Conservation (phyloP, 2,113 vertebrate genomes). For the Pluvialis apricaria region DNA sequence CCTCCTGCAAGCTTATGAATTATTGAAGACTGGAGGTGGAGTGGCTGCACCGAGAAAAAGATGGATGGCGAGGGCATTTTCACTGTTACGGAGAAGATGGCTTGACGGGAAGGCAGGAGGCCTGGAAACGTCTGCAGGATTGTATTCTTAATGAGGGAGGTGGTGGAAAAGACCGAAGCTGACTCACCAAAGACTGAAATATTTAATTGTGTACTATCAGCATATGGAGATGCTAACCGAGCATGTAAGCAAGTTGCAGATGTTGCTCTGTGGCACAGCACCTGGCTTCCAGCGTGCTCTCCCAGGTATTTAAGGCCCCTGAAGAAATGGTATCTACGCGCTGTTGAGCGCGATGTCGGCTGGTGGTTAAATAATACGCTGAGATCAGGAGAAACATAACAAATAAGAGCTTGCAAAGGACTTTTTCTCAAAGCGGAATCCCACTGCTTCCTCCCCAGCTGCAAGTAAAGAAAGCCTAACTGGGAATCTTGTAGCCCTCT, state of each 20-base stretch:
- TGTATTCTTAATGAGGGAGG: not conserved
- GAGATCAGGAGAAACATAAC: not conserved
- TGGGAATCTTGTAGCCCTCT: not conserved
- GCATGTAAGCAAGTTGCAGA: not conserved
- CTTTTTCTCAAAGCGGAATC: not conserved
- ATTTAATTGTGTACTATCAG: not conserved
- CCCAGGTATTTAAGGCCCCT: not conserved
- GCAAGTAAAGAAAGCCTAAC: not conserved
- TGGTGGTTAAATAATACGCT: not conserved
- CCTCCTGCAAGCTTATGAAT: constrained; percentile 25
- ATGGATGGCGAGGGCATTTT: not conserved
- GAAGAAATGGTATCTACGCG: not conserved
- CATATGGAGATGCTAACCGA: not conserved
- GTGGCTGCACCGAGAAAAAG: not conserved
- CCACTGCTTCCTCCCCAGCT: not conserved
- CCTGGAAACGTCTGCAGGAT: not conserved
- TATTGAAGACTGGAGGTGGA: not conserved
- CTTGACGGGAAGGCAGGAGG: not conserved
- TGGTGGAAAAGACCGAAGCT: not conserved
- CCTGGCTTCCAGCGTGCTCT: not conserved
- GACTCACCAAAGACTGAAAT: not conserved
- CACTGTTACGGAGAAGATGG: not conserved
- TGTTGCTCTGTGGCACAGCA: not conserved
- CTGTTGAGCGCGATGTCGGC: not conserved
- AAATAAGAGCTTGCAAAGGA: not conserved